A percentile compares a stretch with the other conserved stretches of the same genome.
Conservation (phyloP, 2,113 vertebrate genomes). For the Dryoscopus gambensis region DNA sequence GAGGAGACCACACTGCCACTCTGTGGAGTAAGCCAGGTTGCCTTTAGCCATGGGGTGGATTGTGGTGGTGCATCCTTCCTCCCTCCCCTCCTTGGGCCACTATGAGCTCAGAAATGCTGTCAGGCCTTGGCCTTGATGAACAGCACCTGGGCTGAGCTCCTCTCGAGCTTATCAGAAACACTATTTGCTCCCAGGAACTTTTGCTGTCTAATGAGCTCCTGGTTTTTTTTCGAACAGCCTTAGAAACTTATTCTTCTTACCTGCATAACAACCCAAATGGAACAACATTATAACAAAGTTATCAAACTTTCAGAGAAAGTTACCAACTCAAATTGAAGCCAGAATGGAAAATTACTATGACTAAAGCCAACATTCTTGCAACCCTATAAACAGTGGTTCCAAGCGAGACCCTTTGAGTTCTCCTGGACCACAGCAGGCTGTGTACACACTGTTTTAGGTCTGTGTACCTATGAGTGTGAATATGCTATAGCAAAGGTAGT, state of each 20-base stretch:
- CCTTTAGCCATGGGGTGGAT: not conserved
- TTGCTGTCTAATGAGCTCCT: not conserved
- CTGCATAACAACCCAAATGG: not conserved
- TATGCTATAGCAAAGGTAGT: not conserved
- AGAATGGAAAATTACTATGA: not conserved
- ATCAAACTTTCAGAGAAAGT: not conserved
- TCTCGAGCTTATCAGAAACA: not conserved
- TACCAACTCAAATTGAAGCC: not conserved
- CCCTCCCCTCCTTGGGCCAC: not conserved
- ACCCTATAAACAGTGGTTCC: not conserved
- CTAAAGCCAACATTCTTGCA: not conserved
- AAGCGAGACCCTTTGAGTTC: not conserved
- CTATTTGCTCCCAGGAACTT: not conserved
- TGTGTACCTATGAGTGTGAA: not conserved
- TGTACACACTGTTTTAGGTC: not conserved
- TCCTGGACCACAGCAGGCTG: not conserved
- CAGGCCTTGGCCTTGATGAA: not conserved
- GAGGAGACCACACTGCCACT: rapidly evolving
- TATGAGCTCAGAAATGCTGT: not conserved
- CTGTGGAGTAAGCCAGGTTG: not conserved
- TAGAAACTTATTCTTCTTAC: not conserved
- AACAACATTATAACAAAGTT: not conserved
- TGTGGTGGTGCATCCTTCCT: not conserved
- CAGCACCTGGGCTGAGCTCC: not conserved
- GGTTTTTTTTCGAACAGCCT: not conserved